Evolutionary conservation across 1,140 invertebrate species (phyloP).

Genomic region (Drosophila cardini): DNA sequence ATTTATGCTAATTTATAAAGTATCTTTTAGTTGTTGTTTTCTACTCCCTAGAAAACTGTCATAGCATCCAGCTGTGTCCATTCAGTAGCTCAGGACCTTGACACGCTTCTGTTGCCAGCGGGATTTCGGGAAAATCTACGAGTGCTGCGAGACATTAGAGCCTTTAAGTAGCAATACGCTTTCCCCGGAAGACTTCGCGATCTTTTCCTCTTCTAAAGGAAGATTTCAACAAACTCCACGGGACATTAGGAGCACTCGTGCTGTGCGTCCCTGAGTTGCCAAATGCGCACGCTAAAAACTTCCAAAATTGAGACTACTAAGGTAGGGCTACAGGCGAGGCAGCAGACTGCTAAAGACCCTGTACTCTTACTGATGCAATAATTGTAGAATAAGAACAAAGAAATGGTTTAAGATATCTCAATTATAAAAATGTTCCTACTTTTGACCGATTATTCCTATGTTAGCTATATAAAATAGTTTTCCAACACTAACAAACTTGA

Average conservation of each 20-base stretch:
- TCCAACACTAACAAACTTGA: too few relatives aligned
- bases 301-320: conserved; percentile 1
- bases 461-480: too few relatives aligned
- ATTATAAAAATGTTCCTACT: too few relatives aligned
- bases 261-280: conserved; percentile 41
- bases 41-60: background rate
- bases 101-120: conserved; percentile 79
- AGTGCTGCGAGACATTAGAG: conserved; percentile 57
- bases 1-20: conserved; percentile 27
- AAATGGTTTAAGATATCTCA: too few relatives aligned
- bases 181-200: conserved; percentile 33
- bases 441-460: too few relatives aligned
- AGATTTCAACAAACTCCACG: conserved; percentile 76
- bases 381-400: background rate
- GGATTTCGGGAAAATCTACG: conserved; percentile 55
- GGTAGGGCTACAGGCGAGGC: too few relatives aligned
- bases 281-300: conserved; percentile 41
- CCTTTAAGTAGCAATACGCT: conserved; percentile 68
- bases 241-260: conserved; percentile 45
- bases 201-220: conserved; percentile 5
- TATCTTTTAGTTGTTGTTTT: background rate
- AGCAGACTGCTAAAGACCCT: too few relatives aligned
- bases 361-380: too few relatives aligned
- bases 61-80: conserved; percentile 27
- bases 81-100: conserved; percentile 72